Evolutionary conservation across 2,888 invertebrate species (phyloP), one percentile per base, ranked within the genome.

Genomic region (Mamestra brassicae): DNA sequence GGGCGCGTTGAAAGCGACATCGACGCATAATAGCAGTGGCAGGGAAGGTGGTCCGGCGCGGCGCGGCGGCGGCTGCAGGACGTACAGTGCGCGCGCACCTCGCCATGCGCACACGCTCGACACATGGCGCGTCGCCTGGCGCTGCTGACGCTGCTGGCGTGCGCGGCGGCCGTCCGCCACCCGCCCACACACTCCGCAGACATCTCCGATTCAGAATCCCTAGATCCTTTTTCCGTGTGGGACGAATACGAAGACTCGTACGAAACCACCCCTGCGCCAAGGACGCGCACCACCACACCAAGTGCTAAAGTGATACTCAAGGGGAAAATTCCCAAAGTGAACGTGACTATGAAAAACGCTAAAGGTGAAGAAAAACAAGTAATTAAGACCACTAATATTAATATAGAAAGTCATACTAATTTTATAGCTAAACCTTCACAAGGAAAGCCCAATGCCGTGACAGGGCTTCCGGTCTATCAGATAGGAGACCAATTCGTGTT

Each of bases 101-200:
- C 96, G 96, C 93, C 96, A 96, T 95, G 96, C 95, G 92, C 95
- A 96, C 95, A 95, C 96, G 94, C 91, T 90, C 92, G 92, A 89
- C 94, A 90, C 94, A 96, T 96, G 96, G 95, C 95, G 96, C 96
- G 95, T 95, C 95, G 95, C 94, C 93, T 95, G 96, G 94, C 95
- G 96, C 96, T 95, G 95, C 95, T 94, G 84, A 94, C 91, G 93
- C 92, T 95, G 88, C 92, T 94, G 92, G 95, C 92, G 89, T 94
- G 93, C 91, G 93, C 93, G 92, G 93, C 88, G 85, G 91, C 93
- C 81, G 88, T 89, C 79, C 92, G 90, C 89, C 91, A 89, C 88
- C 92, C 92, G 88, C 89, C 88, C 83, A 89, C 86, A 57, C 81
- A 74, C 72, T 81, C 90, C 77, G 80, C 88, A 65, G 92, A 93